phyloP scores from a whole-genome alignment of 1,140 invertebrate genomes.

The Drosophila varians region DNA sequence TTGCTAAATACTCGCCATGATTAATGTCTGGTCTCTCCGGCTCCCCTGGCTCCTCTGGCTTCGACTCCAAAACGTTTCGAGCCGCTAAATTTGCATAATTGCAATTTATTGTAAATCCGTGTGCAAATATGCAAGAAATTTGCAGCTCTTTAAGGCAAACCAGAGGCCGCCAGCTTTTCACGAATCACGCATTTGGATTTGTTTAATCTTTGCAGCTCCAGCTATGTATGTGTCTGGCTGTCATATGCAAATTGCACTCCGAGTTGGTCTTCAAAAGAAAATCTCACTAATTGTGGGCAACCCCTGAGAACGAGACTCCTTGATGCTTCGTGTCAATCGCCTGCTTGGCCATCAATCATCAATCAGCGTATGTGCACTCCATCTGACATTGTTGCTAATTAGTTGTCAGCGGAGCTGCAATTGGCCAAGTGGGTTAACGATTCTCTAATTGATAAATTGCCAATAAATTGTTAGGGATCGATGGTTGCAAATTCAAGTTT shows the following conservation, averaged over 20 bases:
- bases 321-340: constrained; percentile 37
- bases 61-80: constrained; percentile 20
- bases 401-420: constrained; percentile 49
- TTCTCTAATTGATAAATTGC: constrained; percentile 33
- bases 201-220: constrained; percentile 25
- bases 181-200: constrained; percentile 39
- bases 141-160: constrained; percentile 51
- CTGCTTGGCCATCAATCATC: constrained; percentile 64
- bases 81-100: constrained; percentile 73
- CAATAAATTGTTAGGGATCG: constrained; percentile 10
- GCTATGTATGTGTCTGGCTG: constrained; percentile 6
- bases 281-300: constrained; percentile 26
- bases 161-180: constrained; percentile 70
- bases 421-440: constrained; percentile 7
- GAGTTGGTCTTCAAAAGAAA: constrained; percentile 9
- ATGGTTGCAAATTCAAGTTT: not conserved
- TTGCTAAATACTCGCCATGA: constrained; percentile 67
- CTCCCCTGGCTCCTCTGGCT: constrained; percentile 37
- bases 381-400: constrained; percentile 63
- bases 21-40: constrained; percentile 73
- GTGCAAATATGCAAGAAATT: constrained; percentile 75
- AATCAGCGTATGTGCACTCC: constrained; percentile 55
- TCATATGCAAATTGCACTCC: constrained; percentile 51
- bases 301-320: constrained; percentile 25
- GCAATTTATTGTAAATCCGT: constrained; percentile 78